A percentile compares a stretch with the other conserved stretches of the same genome.
Evolutionary conservation across 2,113 vertebrate species (phyloP).

Genomic region (Ctenodactylus gundi): DNA sequence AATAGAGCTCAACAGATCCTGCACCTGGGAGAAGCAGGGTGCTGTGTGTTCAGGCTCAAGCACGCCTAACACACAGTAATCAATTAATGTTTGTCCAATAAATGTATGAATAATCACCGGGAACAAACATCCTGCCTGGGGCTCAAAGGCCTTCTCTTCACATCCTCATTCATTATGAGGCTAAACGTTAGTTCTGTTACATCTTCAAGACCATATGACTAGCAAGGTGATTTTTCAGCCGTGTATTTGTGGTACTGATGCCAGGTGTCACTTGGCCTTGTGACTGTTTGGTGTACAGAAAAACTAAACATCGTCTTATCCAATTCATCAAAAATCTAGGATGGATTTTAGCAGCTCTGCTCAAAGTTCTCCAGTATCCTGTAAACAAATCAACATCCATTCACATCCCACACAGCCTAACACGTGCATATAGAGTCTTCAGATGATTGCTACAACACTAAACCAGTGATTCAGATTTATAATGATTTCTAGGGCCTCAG

Average conservation of each 20-base stretch:
- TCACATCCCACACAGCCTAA: neutral
- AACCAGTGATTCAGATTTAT: neutral
- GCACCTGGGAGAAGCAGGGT: neutral
- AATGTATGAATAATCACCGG: neutral
- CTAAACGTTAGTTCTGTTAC: neutral
- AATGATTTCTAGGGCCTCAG: slow-evolving; percentile 33
- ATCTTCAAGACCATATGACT: neutral
- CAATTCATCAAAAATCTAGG: slow-evolving; percentile 41
- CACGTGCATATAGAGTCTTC: neutral
- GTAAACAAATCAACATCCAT: slow-evolving; percentile 12
- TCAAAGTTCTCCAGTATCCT: neutral
- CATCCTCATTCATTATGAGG: neutral
- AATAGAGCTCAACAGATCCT: neutral
- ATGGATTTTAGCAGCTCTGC: neutral
- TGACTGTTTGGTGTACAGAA: neutral
- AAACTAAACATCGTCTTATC: neutral
- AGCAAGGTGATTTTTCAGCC: neutral
- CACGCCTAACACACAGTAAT: neutral
- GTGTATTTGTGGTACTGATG: neutral
- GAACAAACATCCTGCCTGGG: neutral
- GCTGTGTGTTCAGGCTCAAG: neutral
- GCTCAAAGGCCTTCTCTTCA: neutral
- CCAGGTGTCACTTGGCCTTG: neutral
- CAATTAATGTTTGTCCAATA: neutral
- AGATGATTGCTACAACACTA: slow-evolving; percentile 35